A percentile compares a stretch with the other conserved stretches of the same genome.
These are phyloP conservation scores for Camelus bactrianus DNA, from an alignment of 2,113 vertebrate species.

Conservation along the genomic window DNA sequence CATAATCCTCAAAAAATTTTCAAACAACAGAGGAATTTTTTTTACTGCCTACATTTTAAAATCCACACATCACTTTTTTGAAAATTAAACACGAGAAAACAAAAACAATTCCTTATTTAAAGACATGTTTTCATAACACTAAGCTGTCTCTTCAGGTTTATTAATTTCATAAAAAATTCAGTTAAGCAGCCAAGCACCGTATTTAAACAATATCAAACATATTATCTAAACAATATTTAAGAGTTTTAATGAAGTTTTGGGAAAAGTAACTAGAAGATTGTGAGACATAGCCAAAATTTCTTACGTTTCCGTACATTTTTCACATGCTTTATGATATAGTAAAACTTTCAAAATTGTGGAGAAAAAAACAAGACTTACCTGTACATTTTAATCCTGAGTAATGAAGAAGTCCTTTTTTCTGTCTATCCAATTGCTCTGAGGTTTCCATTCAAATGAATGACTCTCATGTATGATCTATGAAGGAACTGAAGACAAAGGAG, in stretches of 20 bases:
- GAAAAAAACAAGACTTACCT: constrained; percentile 70
- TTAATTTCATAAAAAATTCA: not conserved
- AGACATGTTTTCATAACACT: not conserved
- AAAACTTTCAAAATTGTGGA: not conserved
- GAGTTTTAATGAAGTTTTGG: not conserved
- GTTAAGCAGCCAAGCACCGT: not conserved
- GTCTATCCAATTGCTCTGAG: constrained; percentile 56
- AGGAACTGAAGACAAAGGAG: constrained; percentile 63
- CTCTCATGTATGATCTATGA: constrained; percentile 42
- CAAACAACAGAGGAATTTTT: not conserved
- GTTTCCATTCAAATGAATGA: constrained; percentile 58
- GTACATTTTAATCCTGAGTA: constrained; percentile 73
- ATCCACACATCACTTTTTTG: not conserved
- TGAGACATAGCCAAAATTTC: not conserved
- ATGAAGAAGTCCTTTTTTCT: constrained; percentile 32
- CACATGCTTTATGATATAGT: not conserved
- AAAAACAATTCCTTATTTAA: constrained; percentile 67
- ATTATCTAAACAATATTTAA: not conserved
- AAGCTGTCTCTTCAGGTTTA: not conserved
- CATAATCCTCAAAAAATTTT: constrained; percentile 21
- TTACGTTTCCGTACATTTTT: constrained; percentile 37
- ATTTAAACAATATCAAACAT: not conserved
- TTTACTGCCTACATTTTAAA: not conserved
- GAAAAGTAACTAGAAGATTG: not conserved
- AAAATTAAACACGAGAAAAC: not conserved